Conservation (phyloP, 2,888 invertebrate species). For the Sesia apiformis region DNA sequence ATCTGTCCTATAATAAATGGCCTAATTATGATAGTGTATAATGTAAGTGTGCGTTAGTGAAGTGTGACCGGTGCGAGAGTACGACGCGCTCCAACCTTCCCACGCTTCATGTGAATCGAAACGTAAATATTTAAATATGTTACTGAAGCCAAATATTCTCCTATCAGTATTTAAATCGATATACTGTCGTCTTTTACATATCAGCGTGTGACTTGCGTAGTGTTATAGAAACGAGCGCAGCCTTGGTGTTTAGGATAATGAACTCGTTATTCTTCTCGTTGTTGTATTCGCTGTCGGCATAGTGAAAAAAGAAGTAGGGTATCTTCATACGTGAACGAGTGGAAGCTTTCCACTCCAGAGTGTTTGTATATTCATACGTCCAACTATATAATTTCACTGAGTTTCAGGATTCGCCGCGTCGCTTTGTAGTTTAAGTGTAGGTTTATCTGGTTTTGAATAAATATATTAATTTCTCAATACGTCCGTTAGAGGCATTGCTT, state of each 20-base stretch:
- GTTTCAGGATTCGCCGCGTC: no score
- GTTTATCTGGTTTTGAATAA: no score
- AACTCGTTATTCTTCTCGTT: constrained; percentile 41
- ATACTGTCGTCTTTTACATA: constrained; percentile 66
- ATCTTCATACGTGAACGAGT: no score
- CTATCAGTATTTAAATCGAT: constrained; percentile 62
- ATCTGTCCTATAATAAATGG: constrained; percentile 66
- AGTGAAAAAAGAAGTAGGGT: no score
- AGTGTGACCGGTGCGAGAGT: constrained; percentile 55
- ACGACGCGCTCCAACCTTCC: constrained; percentile 17
- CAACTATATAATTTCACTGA: no score
- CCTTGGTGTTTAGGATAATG: constrained; percentile 44
- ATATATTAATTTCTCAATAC: no score
- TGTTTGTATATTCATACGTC: no score
- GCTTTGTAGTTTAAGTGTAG: no score
- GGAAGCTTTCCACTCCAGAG: no score
- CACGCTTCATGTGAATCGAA: no score
- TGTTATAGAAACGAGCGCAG: constrained; percentile 44
- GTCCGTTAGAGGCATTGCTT: no score
- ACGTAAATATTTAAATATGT: not conserved
- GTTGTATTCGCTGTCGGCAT: constrained; percentile 29
- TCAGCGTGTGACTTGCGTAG: constrained; percentile 69
- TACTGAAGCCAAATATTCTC: constrained; percentile 44
- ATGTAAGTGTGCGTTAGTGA: constrained; percentile 48
- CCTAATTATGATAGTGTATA: constrained; percentile 70